Base-by-base conservation (phyloP, 2,113 vertebrate species). In the Oreotrochilus melanogaster region DNA sequence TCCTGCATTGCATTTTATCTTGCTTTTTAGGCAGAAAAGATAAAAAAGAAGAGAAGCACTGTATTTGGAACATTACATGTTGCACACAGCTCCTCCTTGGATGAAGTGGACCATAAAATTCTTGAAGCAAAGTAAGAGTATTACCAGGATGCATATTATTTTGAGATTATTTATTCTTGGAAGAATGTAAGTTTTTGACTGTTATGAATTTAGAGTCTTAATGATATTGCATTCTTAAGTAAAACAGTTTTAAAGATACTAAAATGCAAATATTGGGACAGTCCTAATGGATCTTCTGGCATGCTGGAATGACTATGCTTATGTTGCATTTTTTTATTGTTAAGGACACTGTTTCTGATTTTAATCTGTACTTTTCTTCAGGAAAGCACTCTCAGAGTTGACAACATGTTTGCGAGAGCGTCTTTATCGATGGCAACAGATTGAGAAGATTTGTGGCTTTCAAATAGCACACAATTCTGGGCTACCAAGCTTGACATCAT, bases 41-140 rank as follows among this genome's bases (percentile, higher is more conserved):
- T 99, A 65, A 99, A 99, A 94, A 99, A 99, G 98, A 99, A 99
- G 97, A 97, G 99, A 96, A 98, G 98, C 78, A 99, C 99, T 33
- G 98, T 99, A 28, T 99, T 99, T 94, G 99, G 99, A 66, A 99
- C 99, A 25, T 98, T 99, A 72, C 99, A 99, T 14, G 99, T 99
- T 30, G 99, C 99, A 87, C 99, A 99, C 95, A 99, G 99, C 91
- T 99, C 99, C 18, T 99, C 99, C 6, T 97, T 99, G 58, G 99
- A 99, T 94, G 99, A 99, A 97, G 99, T 99, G 94, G 99, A 99
- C 97, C 99, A 99, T 98, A 99, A 99, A 98, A 99, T 99, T 96
- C 98, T 99, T 89, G 99, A 99, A 97, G 99, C 99, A 95, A 99
- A 99, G 99, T 99, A 98, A 98, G 99, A 60, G 22, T 48, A 22